Evolutionary conservation across 2,797 vertebrate genomes (phyloP), one percentile per base, ranked within the genome.

Genomic region (Tragelaphus eurycerus): DNA sequence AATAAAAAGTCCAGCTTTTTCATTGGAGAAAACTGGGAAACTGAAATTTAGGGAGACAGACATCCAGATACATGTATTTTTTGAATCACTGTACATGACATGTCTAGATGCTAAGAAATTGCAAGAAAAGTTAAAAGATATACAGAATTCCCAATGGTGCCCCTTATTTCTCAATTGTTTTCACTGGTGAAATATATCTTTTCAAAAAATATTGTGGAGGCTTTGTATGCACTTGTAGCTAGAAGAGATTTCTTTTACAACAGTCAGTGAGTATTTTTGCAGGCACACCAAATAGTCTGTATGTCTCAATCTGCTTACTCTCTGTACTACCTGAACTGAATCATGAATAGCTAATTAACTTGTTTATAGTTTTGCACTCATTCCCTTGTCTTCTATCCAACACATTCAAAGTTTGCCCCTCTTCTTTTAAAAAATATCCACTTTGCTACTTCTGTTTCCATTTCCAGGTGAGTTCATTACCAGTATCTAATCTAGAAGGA

Each of bases 141-240:
- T 71, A 82, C 67, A 92, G 76, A 93, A 96, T 95, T 95, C 52
- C 79, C 55, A 86, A 2, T 43, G 50, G 16, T 95, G 11, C 29
- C 43, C 59, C 64, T 76, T 94, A 86, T 81, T 97, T 96, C 71
- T 94, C 93, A 91, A 1, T 88, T 92, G 59, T 94, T 96, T 97
- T 78, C 60, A 86, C 43, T 71, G 74, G 43, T 90, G 76, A 97
- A 95, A 90, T 85, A 62, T 78, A 83, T 52, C 13, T 87, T 94
- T 97, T 96, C 34, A 94, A 96, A 93, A 17, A 27, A 54, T 78
- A 71, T 19, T 19, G 25, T 62, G 12, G 13, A 83, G 16, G 7
- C 31, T 85, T 96, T 50, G 83, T 86, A 79, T 76, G 52, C 23
- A 25, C 59, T 93, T 78, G 27, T 34, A 91, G 34, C 46, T 96